Conservation (phyloP, 1,140 invertebrate genomes). For the Trypoxylus dichotomus region DNA sequence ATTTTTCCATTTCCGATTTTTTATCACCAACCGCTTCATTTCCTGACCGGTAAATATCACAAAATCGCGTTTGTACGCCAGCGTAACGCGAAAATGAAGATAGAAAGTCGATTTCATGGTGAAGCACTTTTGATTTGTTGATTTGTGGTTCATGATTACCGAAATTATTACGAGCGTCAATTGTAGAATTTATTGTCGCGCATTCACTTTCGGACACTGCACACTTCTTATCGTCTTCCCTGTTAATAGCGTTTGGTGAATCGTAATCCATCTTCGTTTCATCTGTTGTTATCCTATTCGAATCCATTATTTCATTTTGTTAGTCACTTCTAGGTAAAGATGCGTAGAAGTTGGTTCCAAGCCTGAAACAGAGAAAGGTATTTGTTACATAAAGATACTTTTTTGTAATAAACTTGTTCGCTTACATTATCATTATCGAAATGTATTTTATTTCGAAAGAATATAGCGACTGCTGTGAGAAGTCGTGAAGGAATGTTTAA, state of each 20-base stretch:
- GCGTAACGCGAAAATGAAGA: not conserved
- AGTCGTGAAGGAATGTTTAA: not conserved
- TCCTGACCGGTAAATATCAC: not conserved
- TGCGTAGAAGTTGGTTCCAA: not conserved
- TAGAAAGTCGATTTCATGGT: too few species aligned
- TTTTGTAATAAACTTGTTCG: too few species aligned
- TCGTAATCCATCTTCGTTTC: not conserved
- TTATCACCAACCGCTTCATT: not conserved
- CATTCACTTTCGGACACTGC: not conserved
- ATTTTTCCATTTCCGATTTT: constrained; percentile 2
- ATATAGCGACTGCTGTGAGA: not conserved
- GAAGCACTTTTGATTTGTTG: too few species aligned
- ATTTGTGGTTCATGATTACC: too few species aligned
- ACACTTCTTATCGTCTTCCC: not conserved
- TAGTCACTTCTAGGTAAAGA: not conserved
- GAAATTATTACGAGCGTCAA: too few species aligned
- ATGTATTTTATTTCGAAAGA: too few species aligned
- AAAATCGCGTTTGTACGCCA: not conserved
- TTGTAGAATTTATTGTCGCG: too few species aligned
- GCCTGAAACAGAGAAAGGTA: not conserved
- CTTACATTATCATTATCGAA: too few species aligned
- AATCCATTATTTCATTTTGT: not conserved
- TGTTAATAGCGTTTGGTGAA: not conserved
- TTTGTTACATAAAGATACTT: not conserved
- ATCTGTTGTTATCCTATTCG: not conserved